Base-by-base conservation (phyloP, 2,888 invertebrate genomes). In the Caenorhabditis plicata region DNA sequence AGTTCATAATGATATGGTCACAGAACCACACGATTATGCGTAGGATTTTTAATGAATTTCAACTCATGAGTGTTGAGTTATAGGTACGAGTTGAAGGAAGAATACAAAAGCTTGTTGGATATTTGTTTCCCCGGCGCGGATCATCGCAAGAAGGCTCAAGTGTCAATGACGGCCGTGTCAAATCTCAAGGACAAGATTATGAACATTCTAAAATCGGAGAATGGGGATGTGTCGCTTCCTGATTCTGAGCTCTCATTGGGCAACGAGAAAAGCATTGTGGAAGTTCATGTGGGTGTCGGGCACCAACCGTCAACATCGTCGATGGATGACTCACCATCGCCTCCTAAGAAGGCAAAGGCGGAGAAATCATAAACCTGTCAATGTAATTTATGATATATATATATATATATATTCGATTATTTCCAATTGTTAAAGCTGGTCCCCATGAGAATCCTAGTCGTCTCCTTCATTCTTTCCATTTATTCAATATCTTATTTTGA, bases 81-180 rank as follows among this genome's bases (percentile, higher is more conserved):
- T 11, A 19, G 20, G 20, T 20, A 5, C 11, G 66, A 66, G 44
- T 55, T 66, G 7, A 44, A 50, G 4, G 62, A 62, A 48, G 66
- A 66, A 39, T 66, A 62, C 40, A 50, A 49, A 35, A 27, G 40
- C 2, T 47, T 66, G 15, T 49, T 58, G 27, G 51, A 58, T 7
- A 46, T 55, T 29, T 66, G 66, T 44, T 66, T 66, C 39, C 66
- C 66, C 1, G 58, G 53, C 22, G 48, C 53, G n/a, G 57, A 62
- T 27, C 43, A 33, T 19, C 54, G 55, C 4, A 55, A 56, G 2
- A 56, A 52, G 15, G 48, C 48, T 32, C 52, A 52, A 45, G 48
- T 48, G 39, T 48, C 55, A 33, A 48, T 48, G 40, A 48, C 48
- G 41, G 53, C 48, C 25, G 40, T 20, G 11, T 32, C 52, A 1